Percentiles rank a stretch among this genome's conserved stretches.
Conservation (phyloP, 2,888 invertebrate species). For the Synanthedon formicaeformis region DNA sequence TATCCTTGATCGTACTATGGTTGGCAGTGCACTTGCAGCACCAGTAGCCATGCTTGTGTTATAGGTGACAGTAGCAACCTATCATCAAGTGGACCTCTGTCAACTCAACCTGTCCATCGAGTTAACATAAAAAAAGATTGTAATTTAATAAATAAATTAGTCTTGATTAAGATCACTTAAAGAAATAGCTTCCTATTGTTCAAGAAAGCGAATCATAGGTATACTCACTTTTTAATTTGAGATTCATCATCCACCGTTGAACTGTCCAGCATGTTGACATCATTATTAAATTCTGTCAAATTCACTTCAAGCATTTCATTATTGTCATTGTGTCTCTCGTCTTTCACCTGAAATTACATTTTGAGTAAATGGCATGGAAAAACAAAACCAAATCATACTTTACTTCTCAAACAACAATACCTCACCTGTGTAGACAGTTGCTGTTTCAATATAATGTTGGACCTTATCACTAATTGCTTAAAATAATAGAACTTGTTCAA, state of each 20-base stretch:
- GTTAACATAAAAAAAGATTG: no score
- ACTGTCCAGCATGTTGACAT: slow-evolving; percentile 16
- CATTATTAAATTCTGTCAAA: slow-evolving; percentile 21
- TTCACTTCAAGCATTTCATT: slow-evolving; percentile 24
- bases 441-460: slow-evolving; percentile 50
- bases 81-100: no score
- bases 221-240: neutral
- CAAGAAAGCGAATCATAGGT: no score
- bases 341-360: slow-evolving; percentile 8
- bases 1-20: no score
- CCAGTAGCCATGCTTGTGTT: no score
- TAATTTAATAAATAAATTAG: no score
- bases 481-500: slow-evolving; percentile 55
- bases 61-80: no score
- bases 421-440: slow-evolving; percentile 33
- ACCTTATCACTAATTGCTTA: slow-evolving; percentile 53
- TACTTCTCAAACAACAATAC: slow-evolving; percentile 3
- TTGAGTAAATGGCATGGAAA: neutral
- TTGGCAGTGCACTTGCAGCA: no score
- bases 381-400: neutral
- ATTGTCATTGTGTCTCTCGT: slow-evolving; percentile 20
- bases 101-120: no score
- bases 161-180: no score
- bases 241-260: slow-evolving; percentile 3
- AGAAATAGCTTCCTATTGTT: no score